Conservation (phyloP, 2,113 vertebrate genomes). For the Cyprinodon tularosa region DNA sequence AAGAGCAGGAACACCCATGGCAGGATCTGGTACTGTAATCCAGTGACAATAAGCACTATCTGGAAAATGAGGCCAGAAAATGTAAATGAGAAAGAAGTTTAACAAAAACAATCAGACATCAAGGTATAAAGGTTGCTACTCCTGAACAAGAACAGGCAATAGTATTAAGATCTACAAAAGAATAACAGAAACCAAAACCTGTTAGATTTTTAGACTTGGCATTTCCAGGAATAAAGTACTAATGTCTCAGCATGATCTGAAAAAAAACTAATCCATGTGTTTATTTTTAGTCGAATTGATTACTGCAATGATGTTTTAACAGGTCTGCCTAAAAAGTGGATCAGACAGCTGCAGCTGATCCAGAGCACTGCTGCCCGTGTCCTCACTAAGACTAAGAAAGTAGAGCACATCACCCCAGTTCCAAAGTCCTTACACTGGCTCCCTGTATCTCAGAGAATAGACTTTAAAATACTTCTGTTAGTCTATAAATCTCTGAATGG, state of each 20-base stretch:
- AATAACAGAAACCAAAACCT: not conserved
- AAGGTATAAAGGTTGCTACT: not conserved
- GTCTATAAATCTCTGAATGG: no score
- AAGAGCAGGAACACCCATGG: constrained; percentile 20
- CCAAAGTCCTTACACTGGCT: no score
- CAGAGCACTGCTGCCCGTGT: no score
- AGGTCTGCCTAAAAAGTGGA: no score
- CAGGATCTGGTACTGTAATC: not conserved
- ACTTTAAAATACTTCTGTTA: no score
- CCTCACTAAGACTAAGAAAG: no score
- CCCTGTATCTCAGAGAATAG: no score
- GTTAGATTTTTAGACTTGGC: not conserved
- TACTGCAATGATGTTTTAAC: no score
- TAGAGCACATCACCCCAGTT: no score
- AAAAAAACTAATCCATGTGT: not conserved
- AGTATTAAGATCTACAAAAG: not conserved
- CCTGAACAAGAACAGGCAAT: not conserved
- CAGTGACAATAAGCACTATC: not conserved
- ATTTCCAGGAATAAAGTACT: no score
- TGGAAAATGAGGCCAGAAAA: constrained; percentile 3
- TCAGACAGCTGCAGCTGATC: no score
- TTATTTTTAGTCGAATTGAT: no score
- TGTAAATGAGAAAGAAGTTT: not conserved
- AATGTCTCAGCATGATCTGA: not conserved
- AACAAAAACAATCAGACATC: not conserved